Evolutionary conservation across 1,140 invertebrate species (phyloP).

Genomic region (Dufourea novaeangliae): DNA sequence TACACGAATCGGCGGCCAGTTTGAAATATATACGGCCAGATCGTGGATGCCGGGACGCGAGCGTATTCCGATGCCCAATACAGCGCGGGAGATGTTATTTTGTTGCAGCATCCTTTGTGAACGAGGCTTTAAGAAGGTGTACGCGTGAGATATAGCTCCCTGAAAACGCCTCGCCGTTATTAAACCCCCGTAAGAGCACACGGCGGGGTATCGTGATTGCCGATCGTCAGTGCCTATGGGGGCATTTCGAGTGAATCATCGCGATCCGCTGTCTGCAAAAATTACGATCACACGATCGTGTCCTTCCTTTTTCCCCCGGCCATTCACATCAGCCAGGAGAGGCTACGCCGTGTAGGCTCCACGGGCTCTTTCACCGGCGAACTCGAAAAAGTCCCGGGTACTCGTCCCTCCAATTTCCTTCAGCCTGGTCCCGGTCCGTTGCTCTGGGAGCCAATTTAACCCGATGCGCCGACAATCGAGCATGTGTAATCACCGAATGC

Average conservation of each 20-base stretch:
- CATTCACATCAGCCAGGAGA: constrained; percentile 1
- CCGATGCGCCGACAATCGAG: constrained; percentile 10
- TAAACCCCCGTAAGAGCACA: constrained; percentile 63
- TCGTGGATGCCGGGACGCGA: background rate
- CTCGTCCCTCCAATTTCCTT: constrained; percentile 26
- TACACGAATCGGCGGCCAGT: constrained; percentile 33
- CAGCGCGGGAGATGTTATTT: constrained; percentile 59
- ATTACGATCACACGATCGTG: constrained; percentile 62
- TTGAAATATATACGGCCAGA: constrained; percentile 6
- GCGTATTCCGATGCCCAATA: constrained; percentile 35
- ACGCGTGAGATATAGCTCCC: constrained; percentile 65
- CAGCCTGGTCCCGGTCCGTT: background rate
- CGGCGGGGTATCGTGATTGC: constrained; percentile 65
- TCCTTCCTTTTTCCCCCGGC: constrained; percentile 28
- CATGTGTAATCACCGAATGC: constrained; percentile 33
- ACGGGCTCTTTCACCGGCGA: background rate
- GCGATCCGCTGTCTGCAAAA: constrained; percentile 60
- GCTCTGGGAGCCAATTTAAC: constrained; percentile 34
- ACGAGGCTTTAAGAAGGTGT: constrained; percentile 54
- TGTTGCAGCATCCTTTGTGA: constrained; percentile 47
- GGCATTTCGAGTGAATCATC: constrained; percentile 62
- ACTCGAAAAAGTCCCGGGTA: constrained; percentile 6
- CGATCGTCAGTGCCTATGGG: constrained; percentile 62
- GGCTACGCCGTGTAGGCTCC: background rate
- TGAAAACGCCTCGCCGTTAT: constrained; percentile 68